Evolutionary conservation across 2,888 invertebrate species (phyloP).

Genomic region (Cataglyphis altisquamis): DNA sequence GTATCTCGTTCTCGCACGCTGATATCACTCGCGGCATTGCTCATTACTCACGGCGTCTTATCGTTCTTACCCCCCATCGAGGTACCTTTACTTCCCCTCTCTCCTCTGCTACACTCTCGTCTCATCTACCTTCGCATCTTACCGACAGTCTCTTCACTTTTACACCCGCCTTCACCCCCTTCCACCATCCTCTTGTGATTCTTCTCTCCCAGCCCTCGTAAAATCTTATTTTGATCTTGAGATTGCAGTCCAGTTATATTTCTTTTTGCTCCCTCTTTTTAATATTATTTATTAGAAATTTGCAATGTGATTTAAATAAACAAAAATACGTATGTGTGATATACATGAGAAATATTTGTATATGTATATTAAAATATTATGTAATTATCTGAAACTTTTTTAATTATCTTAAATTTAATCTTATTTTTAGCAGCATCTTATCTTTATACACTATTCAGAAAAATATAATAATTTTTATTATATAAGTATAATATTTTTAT

Average conservation of each 20-base stretch:
- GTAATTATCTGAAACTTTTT: not conserved
- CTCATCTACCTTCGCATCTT: constrained; percentile 68
- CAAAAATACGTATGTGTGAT: not conserved
- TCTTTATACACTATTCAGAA: too few relatives aligned
- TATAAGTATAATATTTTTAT: not conserved
- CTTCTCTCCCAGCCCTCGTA: constrained; percentile 19
- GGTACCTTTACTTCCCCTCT: constrained; percentile 74
- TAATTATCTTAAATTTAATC: not conserved
- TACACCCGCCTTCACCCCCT: constrained; percentile 55
- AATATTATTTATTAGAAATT: constrained; percentile 23
- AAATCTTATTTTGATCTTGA: constrained; percentile 64
- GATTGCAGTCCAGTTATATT: constrained; percentile 40
- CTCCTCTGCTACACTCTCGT: constrained; percentile 67
- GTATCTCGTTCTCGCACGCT: constrained; percentile 80
- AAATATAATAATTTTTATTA: not conserved
- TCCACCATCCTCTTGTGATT: constrained; percentile 57
- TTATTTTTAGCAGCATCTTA: not conserved
- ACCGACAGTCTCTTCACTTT: constrained; percentile 65
- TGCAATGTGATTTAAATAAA: not conserved
- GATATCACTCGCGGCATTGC: constrained; percentile 86
- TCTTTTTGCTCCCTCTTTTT: constrained; percentile 7
- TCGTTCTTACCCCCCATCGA: constrained; percentile 82
- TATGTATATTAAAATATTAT: not conserved
- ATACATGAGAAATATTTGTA: too few relatives aligned
- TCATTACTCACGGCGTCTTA: constrained; percentile 86